These are phyloP conservation scores for Andrena marginata DNA, from an alignment of 2,888 invertebrate genomes.

Conservation along the genomic window DNA sequence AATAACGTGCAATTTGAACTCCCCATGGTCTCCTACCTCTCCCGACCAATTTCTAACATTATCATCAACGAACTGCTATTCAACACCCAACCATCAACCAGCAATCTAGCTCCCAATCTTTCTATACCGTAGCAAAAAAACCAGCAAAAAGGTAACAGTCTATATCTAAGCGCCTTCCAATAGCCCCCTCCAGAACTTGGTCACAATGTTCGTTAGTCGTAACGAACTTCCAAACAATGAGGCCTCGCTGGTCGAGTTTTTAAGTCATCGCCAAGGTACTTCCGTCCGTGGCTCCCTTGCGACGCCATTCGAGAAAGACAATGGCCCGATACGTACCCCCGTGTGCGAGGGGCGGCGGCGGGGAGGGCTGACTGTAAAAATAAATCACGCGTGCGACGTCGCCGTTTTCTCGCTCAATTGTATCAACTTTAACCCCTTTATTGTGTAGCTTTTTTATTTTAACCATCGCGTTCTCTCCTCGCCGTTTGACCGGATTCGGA, in stretches of 20 bases:
- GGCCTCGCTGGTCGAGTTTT: slow-evolving; percentile 51
- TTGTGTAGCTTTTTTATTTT: slow-evolving; percentile 74
- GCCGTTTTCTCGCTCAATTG: slow-evolving; percentile 79
- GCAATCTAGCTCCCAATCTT: no score
- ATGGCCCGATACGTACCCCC: slow-evolving; percentile 57
- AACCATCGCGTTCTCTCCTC: slow-evolving; percentile 64
- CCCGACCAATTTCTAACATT: no score
- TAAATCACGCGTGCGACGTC: slow-evolving; percentile 79
- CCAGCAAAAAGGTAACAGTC: no score
- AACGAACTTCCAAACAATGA: slow-evolving; percentile 53
- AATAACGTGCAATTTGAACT: no score
- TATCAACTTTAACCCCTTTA: slow-evolving; percentile 82
- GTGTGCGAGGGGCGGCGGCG: slow-evolving; percentile 37
- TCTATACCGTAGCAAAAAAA: no score
- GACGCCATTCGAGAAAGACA: slow-evolving; percentile 60
- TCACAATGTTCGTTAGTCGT: slow-evolving; percentile 47
- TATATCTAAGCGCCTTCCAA: not conserved
- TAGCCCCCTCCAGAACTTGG: not conserved
- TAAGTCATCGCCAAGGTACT: slow-evolving; percentile 61
- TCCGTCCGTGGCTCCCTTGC: slow-evolving; percentile 21
- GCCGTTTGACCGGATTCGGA: slow-evolving; percentile 82
- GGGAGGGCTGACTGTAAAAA: slow-evolving; percentile 77
- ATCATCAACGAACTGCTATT: no score
- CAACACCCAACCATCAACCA: no score
- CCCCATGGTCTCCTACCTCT: no score